Conservation (phyloP, 2,113 vertebrate genomes). For the Noturus placidus region DNA sequence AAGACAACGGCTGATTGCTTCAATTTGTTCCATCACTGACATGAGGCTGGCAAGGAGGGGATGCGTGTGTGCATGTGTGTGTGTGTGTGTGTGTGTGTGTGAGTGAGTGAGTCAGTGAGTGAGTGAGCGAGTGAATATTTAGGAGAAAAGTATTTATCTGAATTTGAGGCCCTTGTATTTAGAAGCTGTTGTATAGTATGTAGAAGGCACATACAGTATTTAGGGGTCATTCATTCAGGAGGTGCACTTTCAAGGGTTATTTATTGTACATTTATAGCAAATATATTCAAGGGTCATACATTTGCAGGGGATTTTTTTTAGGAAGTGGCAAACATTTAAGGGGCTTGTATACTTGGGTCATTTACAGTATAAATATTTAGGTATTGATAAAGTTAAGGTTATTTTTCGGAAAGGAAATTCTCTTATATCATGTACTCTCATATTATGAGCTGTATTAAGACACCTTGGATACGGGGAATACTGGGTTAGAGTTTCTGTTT, state of each 20-base stretch:
- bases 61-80: not conserved
- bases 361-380: not conserved
- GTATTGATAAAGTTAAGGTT: not conserved
- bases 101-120: too few relatives aligned
- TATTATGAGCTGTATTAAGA: too few relatives aligned
- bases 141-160: not conserved
- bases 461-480: too few relatives aligned
- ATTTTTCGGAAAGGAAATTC: too few relatives aligned
- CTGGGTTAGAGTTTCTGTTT: too few relatives aligned
- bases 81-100: not conserved
- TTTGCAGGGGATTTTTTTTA: not conserved
- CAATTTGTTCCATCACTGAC: conserved; percentile 73
- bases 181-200: not conserved
- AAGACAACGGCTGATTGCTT: conserved; percentile 66
- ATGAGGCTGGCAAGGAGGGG: conserved; percentile 66
- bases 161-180: not conserved
- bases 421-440: too few relatives aligned
- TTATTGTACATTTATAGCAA: not conserved
- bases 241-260: not conserved
- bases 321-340: not conserved
- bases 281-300: not conserved
- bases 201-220: not conserved
- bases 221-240: not conserved
- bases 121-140: not conserved
- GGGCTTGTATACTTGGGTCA: not conserved